Percentiles rank a stretch among this genome's conserved stretches.
Evolutionary conservation across 2,888 invertebrate genomes (phyloP).

Genomic region (Thera britannica): DNA sequence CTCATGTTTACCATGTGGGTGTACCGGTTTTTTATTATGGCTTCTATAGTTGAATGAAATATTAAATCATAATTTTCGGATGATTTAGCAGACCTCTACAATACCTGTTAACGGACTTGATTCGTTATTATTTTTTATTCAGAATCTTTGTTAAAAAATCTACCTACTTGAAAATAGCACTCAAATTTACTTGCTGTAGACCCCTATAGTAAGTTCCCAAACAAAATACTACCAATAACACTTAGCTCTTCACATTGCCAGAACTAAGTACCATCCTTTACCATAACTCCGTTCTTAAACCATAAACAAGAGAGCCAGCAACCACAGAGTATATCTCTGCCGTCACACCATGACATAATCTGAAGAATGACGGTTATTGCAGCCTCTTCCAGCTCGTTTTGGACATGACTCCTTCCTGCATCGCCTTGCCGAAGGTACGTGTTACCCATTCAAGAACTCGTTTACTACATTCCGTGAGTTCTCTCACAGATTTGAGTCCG

Average conservation of each 20-base stretch:
- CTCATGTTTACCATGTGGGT: constrained; percentile 67
- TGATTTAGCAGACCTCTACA: neutral
- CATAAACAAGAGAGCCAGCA: constrained; percentile 17
- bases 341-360: constrained; percentile 37
- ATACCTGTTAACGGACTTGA: neutral
- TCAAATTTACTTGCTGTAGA: neutral
- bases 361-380: constrained; percentile 41
- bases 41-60: constrained; percentile 48
- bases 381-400: constrained; percentile 28
- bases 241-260: neutral
- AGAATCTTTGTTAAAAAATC: too few species aligned
- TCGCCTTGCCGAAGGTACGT: constrained; percentile 36
- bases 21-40: constrained; percentile 68
- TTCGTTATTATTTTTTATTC: too few species aligned
- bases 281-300: constrained; percentile 22
- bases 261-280: constrained; percentile 6
- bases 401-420: constrained; percentile 35
- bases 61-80: constrained; percentile 35
- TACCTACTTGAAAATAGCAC: too few species aligned
- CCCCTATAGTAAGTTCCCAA: neutral
- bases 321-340: constrained; percentile 28
- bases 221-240: neutral
- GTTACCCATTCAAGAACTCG: constrained; percentile 41
- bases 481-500: constrained; percentile 25
- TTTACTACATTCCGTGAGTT: constrained; percentile 39